These are phyloP conservation scores for Dendroctonus valens DNA, from an alignment of 1,140 invertebrate genomes.

Conservation along the genomic window DNA sequence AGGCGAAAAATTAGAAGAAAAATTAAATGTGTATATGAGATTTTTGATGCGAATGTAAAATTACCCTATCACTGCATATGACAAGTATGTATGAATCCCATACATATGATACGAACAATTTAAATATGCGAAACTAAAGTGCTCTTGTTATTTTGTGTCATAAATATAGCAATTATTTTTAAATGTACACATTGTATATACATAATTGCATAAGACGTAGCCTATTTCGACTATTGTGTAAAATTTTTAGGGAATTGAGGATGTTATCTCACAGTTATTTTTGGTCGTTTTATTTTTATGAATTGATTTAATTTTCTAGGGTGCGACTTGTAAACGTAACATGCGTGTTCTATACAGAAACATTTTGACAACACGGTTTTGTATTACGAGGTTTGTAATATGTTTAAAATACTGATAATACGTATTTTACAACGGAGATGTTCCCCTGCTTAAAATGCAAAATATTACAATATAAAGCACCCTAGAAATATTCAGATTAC, in stretches of 20 bases:
- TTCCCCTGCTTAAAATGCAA: no score
- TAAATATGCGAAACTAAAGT: conserved; percentile 51
- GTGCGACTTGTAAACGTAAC: neutral
- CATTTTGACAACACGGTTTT: no score
- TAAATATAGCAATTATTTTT: conserved; percentile 51
- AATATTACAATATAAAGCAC: neutral
- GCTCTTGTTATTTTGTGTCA: conserved; percentile 53
- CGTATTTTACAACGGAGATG: no score
- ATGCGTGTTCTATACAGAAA: no score
- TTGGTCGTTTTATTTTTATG: conserved; percentile 38
- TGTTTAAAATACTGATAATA: no score
- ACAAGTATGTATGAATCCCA: neutral
- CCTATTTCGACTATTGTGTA: conserved; percentile 10
- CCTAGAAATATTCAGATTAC: neutral
- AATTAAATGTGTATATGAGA: neutral
- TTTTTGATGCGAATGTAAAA: neutral
- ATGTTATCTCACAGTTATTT: neutral
- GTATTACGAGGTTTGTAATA: no score
- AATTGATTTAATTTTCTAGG: conserved; percentile 26
- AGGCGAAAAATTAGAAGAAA: neutral
- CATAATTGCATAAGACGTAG: conserved; percentile 39
- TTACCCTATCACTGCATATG: neutral
- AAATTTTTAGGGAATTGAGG: conserved; percentile 5
- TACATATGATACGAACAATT: conserved; percentile 33
- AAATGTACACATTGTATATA: conserved; percentile 51